Conservation (phyloP, 2,888 invertebrate species). For the Metacarcinus magister region DNA sequence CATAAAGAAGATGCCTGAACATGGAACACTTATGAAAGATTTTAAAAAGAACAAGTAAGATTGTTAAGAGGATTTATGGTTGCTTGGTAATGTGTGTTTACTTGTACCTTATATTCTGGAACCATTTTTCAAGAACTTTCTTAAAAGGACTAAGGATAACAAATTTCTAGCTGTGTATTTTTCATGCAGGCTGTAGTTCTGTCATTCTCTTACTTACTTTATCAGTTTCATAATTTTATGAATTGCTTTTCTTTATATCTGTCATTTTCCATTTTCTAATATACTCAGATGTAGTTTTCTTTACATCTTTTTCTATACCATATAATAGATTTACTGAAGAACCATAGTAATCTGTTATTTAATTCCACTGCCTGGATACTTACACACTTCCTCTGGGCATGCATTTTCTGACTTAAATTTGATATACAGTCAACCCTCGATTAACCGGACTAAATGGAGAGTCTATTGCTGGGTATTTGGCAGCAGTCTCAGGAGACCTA, state of each 20-base stretch:
- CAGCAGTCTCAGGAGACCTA: too few relatives aligned
- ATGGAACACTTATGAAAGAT: conserved; percentile 96
- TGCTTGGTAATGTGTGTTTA: not conserved
- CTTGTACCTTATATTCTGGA: not conserved
- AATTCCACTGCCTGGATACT: too few relatives aligned
- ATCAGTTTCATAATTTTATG: not conserved
- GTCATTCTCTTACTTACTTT: not conserved
- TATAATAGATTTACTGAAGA: too few relatives aligned
- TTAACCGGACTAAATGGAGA: too few relatives aligned
- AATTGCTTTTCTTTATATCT: not conserved
- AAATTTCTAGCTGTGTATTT: not conserved
- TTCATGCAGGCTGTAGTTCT: not conserved
- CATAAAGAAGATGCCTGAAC: conserved; percentile 99
- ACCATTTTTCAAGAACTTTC: not conserved
- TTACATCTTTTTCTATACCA: too few relatives aligned
- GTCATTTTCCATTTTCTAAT: too few relatives aligned
- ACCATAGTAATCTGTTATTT: too few relatives aligned
- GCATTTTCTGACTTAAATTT: too few relatives aligned
- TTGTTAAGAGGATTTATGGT: conserved; percentile 11
- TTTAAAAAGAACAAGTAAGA: conserved; percentile 95
- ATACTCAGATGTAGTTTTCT: too few relatives aligned
- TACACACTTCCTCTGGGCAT: too few relatives aligned
- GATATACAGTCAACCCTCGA: too few relatives aligned
- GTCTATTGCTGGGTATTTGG: too few relatives aligned
- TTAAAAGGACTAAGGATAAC: not conserved